Base-by-base conservation (phyloP, 2,113 vertebrate genomes). In the Hemiscyllium ocellatum region DNA sequence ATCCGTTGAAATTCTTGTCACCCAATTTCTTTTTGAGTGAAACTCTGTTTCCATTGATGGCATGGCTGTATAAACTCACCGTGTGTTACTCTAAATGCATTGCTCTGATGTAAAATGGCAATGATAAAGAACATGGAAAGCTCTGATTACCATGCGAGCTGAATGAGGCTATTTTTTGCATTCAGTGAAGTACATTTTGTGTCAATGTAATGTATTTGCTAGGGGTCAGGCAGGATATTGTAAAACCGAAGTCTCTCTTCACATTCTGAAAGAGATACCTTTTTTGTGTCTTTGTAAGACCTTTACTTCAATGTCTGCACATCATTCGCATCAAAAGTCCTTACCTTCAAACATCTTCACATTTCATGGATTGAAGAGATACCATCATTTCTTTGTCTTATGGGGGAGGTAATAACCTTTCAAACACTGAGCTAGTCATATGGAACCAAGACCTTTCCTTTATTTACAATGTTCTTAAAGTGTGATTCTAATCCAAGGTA, bases 361-460 rank as follows among this genome's bases (percentile, higher is more conserved):
- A 33, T 29, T 19, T 93, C 6, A 65, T 37, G 61, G 89, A 68
- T 93, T 66, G 37, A 65, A 93, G 61, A 37, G 89, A 66, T 93
- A 66, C 33, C 61, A 93, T 93, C 89, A n/a, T 33, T 93, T 93
- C 65, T 20, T 93, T 66, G 61, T 93, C 87, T 68, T 66, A 66
- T 7, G 61, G 66, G 61, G 17, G 29, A 2, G 37, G 61, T 66
- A 20, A 93, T 93, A 66, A 93, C 89, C 89, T 93, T 66, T 66
- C 89, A 93, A 61, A 52, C 13, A n/a, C 52, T 61, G 87, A 65
- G 26, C 87, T 33, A 17, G 12, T 33, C 61, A 66, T n/a, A 68
- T 22, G 22, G 65, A 93, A 93, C 61, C 56, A 93, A 68, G 89
- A 66, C 89, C 56, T 93, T 93, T 93, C 61, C 15, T 66, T 93